These are phyloP conservation scores for Maniola hyperantus DNA, from an alignment of 2,888 invertebrate genomes.

Conservation along the genomic window DNA sequence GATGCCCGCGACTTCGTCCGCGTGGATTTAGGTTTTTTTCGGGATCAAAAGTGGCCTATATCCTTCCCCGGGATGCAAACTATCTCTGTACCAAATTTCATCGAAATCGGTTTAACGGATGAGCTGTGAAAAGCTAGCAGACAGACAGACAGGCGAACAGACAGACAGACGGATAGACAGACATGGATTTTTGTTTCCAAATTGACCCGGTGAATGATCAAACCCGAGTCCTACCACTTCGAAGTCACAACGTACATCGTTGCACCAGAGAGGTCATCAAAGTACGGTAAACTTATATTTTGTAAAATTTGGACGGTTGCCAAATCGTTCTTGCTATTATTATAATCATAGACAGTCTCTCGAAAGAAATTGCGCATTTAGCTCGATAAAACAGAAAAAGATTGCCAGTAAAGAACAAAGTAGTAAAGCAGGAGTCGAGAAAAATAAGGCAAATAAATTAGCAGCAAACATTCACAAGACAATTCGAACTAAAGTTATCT, in stretches of 20 bases:
- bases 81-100: too few relatives aligned
- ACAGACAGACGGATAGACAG: too few relatives aligned
- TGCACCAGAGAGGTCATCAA: background rate
- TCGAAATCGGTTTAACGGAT: too few relatives aligned
- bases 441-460: slow-evolving; percentile 9
- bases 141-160: too few relatives aligned
- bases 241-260: background rate
- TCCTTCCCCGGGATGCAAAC: too few relatives aligned
- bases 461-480: background rate
- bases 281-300: background rate
- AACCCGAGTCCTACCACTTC: too few relatives aligned
- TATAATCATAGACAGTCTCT: background rate
- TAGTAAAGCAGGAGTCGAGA: background rate
- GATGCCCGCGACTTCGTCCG: too few relatives aligned
- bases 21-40: too few relatives aligned
- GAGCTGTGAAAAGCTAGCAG: too few relatives aligned
- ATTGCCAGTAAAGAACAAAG: slow-evolving; percentile 6
- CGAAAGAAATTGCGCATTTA: background rate
- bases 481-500: background rate
- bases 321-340: background rate
- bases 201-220: too few relatives aligned
- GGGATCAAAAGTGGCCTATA: too few relatives aligned
- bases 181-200: too few relatives aligned
- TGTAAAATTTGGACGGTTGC: background rate
- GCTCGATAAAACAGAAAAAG: background rate